phyloP scores from a whole-genome alignment of 2,888 invertebrate species.

The Sesamia inferens region DNA sequence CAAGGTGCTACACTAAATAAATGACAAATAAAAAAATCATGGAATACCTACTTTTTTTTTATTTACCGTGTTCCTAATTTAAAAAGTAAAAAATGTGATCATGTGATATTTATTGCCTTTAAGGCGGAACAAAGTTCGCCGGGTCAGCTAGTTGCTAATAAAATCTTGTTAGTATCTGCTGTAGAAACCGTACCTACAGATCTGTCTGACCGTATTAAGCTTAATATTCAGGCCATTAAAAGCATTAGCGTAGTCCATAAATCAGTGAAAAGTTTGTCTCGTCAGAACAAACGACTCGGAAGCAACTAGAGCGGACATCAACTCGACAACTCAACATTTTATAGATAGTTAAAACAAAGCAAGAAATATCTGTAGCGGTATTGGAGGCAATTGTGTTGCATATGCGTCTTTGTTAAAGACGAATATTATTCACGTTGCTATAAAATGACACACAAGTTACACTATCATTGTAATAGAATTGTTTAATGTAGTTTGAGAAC shows the following conservation, averaged over 20 bases:
- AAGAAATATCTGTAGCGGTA: not conserved
- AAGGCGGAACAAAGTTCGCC: no score
- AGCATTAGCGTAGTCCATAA: conserved; percentile 6
- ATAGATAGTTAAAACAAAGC: not conserved
- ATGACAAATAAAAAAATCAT: no score
- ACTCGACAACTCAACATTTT: not conserved
- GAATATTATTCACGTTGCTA: not conserved
- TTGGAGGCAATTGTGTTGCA: not conserved
- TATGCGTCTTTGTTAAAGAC: not conserved
- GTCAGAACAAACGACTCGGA: conserved; percentile 18
- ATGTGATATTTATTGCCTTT: no score
- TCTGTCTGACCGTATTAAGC: not conserved
- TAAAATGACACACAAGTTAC: not conserved
- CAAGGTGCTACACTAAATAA: no score
- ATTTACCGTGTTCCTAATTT: no score
- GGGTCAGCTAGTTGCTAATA: no score
- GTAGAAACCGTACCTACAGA: no score
- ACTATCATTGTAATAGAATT: not conserved
- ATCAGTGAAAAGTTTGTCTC: conserved; percentile 25
- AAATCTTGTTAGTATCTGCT: no score
- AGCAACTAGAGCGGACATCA: conserved; percentile 28
- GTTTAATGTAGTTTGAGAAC: conserved; percentile 1
- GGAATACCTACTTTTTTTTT: no score
- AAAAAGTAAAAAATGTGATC: no score
- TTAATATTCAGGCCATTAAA: conserved; percentile 6